Base-by-base conservation (phyloP, 2,797 vertebrate genomes). In the Pygocentrus nattereri region DNA sequence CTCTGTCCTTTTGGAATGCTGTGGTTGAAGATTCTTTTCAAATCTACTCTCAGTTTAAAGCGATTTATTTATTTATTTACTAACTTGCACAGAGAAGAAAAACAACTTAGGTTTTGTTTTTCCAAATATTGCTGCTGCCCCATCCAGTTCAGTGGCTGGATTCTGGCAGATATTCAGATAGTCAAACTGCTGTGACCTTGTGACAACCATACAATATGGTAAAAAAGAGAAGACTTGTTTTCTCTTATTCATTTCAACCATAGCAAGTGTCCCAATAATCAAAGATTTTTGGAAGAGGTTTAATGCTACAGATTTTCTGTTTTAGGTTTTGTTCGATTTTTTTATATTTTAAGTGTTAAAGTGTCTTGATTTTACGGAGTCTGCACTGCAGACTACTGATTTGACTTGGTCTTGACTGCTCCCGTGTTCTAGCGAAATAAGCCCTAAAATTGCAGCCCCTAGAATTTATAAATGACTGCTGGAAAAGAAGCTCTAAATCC, bases 31-130 rank as follows among this genome's bases (percentile, higher is more conserved):
- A 68, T 41, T 54, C 11, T 56, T 34, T 74, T 30, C 12, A 61
- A 70, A 85, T 87, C 87, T 88, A 86, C 86, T 67, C 62, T 79
- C 47, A 30, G 47, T 50, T 70, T 49, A n/a, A 7, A 50, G 19
- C 23, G 2, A 44, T 68, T 68, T 23, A n/a, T 68, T n/a, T 68
- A n/a, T 41, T 25, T 61, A 61, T 30, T 65, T 30, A 38, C 19
- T 11, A 2, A 44, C 31, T 61, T 61, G 25, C 27, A 4, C 30
- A 1, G 4, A 64, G 4, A 31, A 61, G 12, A 4, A 19, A 27
- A 59, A 27, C 23, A 4, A 18, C 18, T 52, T 65, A 6, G 47
- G 2, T 50, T 27, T 50, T 50, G n/a, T 27, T 47, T 50, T 34
- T 70, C 5, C 3, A 2, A 18, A 30, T 50, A 10, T 50, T 70